These are phyloP conservation scores for Limanda limanda DNA, from an alignment of 2,113 vertebrate genomes.

Conservation along the genomic window DNA sequence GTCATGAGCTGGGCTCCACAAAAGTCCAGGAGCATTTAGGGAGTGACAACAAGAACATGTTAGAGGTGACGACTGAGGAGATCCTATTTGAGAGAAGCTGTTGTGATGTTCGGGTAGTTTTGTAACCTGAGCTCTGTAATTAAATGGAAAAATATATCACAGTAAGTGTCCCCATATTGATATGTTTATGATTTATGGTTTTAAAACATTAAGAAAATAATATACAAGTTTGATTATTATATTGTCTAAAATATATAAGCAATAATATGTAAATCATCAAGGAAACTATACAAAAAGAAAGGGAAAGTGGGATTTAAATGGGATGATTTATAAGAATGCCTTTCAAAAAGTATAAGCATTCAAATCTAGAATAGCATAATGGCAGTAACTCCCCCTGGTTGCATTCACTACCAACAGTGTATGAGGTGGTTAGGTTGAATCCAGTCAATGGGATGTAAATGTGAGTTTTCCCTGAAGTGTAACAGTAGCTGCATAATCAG, in stretches of 20 bases:
- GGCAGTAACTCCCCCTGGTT: not conserved
- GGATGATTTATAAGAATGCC: too few species aligned
- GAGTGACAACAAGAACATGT: not conserved
- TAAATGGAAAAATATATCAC: not conserved
- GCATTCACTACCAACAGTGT: too few species aligned
- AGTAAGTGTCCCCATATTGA: not conserved
- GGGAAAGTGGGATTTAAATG: too few species aligned
- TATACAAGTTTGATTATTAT: too few species aligned
- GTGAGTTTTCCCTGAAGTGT: not conserved
- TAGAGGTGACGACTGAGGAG: not conserved
- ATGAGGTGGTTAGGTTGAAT: not conserved
- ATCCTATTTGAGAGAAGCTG: constrained; percentile 2
- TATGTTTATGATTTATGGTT: not conserved
- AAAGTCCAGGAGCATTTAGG: constrained; percentile 22
- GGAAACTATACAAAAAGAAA: too few species aligned
- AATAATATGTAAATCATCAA: too few species aligned
- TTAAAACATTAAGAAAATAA: not conserved
- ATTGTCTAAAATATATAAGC: too few species aligned
- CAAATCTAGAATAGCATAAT: not conserved
- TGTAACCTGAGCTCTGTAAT: not conserved
- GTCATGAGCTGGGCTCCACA: constrained; percentile 20
- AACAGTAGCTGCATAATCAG: not conserved
- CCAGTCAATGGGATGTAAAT: not conserved
- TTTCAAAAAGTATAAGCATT: too few species aligned
- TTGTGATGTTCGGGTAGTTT: not conserved